phyloP scores from a whole-genome alignment of 2,113 vertebrate species.

The Corythornis madagascariensis region DNA sequence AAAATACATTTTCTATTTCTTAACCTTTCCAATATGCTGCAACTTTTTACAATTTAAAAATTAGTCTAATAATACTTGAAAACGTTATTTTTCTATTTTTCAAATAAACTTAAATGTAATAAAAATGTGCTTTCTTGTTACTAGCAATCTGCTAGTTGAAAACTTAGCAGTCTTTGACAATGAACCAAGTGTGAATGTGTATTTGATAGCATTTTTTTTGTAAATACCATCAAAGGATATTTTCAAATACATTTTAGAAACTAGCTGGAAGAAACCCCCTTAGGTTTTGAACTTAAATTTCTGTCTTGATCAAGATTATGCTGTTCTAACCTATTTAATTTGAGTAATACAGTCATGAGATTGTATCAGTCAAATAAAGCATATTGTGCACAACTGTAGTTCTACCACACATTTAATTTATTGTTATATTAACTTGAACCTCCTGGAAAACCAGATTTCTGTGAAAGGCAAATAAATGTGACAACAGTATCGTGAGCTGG shows the following conservation, averaged over 20 bases:
- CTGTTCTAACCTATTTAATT: conserved; percentile 1
- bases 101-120: neutral
- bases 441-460: neutral
- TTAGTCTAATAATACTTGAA: neutral
- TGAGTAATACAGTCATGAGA: neutral
- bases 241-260: conserved; percentile 26
- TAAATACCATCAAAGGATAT: neutral
- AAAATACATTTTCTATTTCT: conserved; percentile 18
- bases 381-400: neutral
- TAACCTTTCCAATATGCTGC: neutral
- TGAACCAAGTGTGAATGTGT: neutral
- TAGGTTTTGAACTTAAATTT: conserved; percentile 2
- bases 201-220: neutral
- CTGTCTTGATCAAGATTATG: neutral
- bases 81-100: conserved; percentile 9
- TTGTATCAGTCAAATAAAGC: neutral
- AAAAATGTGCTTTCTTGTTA: neutral
- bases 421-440: neutral
- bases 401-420: neutral
- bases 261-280: neutral
- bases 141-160: neutral
- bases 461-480: neutral
- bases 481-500: neutral
- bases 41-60: neutral
- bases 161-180: neutral